phyloP scores from a whole-genome alignment of 2,888 invertebrate genomes.

The Parnassius orleans region DNA sequence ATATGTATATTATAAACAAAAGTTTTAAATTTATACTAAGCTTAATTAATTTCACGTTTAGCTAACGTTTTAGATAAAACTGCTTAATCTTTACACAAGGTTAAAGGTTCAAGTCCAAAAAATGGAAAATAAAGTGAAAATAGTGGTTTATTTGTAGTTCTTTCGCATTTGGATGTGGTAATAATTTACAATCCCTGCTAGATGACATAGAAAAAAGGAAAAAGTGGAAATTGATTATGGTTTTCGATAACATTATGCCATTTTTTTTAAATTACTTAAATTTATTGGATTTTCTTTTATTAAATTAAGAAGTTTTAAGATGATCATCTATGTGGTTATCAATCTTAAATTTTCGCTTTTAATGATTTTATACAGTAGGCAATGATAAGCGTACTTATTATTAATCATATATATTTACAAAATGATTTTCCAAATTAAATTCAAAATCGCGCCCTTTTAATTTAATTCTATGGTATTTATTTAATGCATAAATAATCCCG shows the following conservation, averaged over 20 bases:
- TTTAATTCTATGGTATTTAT: too few species aligned
- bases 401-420: too few species aligned
- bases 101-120: slow-evolving; percentile 9
- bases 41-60: slow-evolving; percentile 4
- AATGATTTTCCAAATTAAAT: too few species aligned
- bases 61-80: slow-evolving; percentile 1
- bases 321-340: too few species aligned
- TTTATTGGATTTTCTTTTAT: too few species aligned
- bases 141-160: neutral
- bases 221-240: neutral
- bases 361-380: too few species aligned
- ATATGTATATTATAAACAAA: neutral
- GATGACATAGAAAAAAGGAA: neutral
- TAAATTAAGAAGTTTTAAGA: too few species aligned
- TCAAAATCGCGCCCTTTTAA: too few species aligned
- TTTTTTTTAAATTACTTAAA: neutral
- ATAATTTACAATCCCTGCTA: slow-evolving; percentile 10
- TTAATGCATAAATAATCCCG: too few species aligned
- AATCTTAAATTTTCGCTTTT: too few species aligned
- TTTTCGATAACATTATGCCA: neutral
- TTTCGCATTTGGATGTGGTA: neutral
- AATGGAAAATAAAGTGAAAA: slow-evolving; percentile 8
- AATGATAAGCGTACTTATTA: too few species aligned
- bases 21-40: neutral
- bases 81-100: slow-evolving; percentile 4